Percentiles rank a stretch among this genome's conserved stretches.
Conservation (phyloP, 2,113 vertebrate species). For the Anser brachyrhynchus region DNA sequence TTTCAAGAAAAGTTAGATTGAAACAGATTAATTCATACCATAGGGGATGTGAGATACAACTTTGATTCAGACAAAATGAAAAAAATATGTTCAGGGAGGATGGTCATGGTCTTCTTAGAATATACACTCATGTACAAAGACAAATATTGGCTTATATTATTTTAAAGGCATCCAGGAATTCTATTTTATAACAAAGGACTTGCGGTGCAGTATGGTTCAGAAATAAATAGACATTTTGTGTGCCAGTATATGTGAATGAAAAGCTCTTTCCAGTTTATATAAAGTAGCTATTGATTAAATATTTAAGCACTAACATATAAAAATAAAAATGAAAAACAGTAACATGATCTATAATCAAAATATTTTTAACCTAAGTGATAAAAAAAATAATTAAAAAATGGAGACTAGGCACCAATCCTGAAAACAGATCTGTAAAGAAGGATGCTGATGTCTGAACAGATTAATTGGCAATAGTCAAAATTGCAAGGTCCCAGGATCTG, state of each 20-base stretch:
- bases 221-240: not conserved
- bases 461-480: not conserved
- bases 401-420: not conserved
- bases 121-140: not conserved
- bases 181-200: not conserved
- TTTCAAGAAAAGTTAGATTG: not conserved
- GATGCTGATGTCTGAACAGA: not conserved
- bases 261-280: not conserved
- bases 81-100: not conserved
- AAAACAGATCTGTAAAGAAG: not conserved
- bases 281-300: not conserved
- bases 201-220: not conserved
- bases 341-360: not conserved
- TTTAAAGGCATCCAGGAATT: not conserved
- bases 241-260: not conserved
- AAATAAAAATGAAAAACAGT: not conserved
- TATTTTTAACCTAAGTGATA: not conserved
- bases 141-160: not conserved
- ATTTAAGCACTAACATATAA: conserved; percentile 9
- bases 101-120: not conserved
- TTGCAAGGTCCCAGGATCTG: not conserved
- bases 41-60: not conserved
- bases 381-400: not conserved
- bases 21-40: not conserved
- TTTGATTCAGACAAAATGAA: not conserved